phyloP scores from a whole-genome alignment of 2,113 vertebrate species.

The Emydocephalus ijimae region DNA sequence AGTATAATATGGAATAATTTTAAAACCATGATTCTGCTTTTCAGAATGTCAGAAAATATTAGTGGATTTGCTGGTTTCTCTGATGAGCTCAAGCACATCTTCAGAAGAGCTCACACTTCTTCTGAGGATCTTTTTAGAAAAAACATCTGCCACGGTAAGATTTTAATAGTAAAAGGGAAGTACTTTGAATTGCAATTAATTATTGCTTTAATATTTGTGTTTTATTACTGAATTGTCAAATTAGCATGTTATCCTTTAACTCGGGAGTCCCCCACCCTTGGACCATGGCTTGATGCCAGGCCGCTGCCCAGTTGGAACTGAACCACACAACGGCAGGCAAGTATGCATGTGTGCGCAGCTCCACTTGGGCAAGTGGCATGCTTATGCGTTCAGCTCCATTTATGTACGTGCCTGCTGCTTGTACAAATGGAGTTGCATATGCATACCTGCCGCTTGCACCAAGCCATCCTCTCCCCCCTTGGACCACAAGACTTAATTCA shows the following conservation, averaged over 20 bases:
- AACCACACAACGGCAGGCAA: background rate
- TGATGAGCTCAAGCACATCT: conserved; percentile 86
- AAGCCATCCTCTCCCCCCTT: background rate
- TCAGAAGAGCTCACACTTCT: conserved; percentile 90
- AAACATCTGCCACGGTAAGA: conserved; percentile 89
- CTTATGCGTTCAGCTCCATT: no score
- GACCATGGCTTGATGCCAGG: background rate
- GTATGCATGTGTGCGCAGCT: background rate
- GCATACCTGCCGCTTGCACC: background rate
- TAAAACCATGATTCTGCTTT: conserved; percentile 29
- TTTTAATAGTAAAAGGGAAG: conserved; percentile 12
- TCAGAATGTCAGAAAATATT: conserved; percentile 86
- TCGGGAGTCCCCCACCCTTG: background rate
- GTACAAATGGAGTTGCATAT: no score
- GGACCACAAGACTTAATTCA: background rate
- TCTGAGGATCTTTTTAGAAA: conserved; percentile 89
- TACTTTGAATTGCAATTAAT: background rate
- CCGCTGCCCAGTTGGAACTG: background rate
- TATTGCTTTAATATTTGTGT: background rate
- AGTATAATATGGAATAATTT: background rate
- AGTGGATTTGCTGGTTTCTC: conserved; percentile 88
- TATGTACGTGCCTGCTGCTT: no score
- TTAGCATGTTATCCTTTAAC: background rate
- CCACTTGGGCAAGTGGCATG: background rate
- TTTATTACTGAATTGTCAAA: background rate